Evolutionary conservation across 2,113 vertebrate species (phyloP).

Genomic region (Platysteira castanea): DNA sequence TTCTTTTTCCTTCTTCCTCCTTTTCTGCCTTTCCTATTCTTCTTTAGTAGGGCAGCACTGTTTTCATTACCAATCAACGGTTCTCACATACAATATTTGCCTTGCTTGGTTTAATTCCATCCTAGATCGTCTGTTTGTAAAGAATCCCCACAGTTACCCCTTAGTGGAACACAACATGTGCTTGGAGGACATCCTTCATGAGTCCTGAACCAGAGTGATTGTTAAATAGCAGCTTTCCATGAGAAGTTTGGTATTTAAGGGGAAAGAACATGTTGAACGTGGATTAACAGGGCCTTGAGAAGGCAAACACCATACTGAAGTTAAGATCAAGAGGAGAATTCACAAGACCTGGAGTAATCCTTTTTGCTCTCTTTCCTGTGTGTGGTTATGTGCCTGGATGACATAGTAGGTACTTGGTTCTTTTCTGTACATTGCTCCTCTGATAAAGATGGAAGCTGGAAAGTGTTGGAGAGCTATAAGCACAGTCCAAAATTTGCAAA

Average conservation of each 20-base stretch:
- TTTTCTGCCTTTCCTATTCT: background rate
- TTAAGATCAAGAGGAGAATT: background rate
- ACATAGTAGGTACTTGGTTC: background rate
- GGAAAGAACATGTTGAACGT: background rate
- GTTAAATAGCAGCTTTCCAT: background rate
- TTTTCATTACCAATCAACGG: fast-evolving
- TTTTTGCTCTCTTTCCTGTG: background rate
- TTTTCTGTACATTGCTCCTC: background rate
- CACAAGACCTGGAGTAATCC: background rate
- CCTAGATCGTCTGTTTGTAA: background rate
- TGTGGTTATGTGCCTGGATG: background rate
- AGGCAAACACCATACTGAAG: background rate
- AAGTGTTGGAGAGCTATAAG: background rate
- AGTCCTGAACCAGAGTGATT: background rate
- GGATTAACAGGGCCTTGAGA: background rate
- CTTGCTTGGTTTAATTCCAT: fast-evolving
- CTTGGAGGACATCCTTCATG: background rate
- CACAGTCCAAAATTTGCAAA: background rate
- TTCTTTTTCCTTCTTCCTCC: background rate
- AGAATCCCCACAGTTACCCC: background rate
- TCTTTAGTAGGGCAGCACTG: background rate
- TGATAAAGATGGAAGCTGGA: background rate
- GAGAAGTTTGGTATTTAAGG: background rate
- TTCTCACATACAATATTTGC: background rate
- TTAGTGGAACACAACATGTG: fast-evolving